Evolutionary conservation across 2,797 vertebrate species (phyloP), one percentile per base, ranked within the genome.

Genomic region (Acanthurus leucopareius): DNA sequence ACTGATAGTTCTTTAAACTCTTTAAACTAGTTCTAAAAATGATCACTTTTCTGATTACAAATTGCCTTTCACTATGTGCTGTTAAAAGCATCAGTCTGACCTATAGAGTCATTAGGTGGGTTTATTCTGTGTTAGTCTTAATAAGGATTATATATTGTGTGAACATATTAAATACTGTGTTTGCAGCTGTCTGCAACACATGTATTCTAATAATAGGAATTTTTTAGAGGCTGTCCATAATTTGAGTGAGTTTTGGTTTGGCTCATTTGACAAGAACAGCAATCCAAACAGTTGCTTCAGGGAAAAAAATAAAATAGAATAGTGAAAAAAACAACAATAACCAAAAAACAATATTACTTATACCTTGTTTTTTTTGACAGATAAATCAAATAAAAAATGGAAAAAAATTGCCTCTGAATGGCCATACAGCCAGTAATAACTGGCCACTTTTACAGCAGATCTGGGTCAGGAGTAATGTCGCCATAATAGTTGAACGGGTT

Each of bases 181-280:
- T 59, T 14, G 56, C 11, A 22, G 14, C 51, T 54, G 20, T n/a
- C 17, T 52, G 7, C 22, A 70, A 35, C 32, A 35, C 32, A 7
- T 22, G 32, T 20, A 56, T 40, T n/a, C 9, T 15, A 16, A 15
- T 16, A 3, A 11, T 6, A 32, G 15, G 32, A 16, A 9, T 0
- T 44, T 59, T 28, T 28, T 17, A n/a, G 25, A 52, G 8, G 22
- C 22, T 32, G 48, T 47, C 28, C 15, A 22, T 49, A 4, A 48
- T 66, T 35, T 28, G 13, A n/a, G 61, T 53, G n/a, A 54, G 48
- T 73, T 65, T 67, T 60, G n/a, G 48, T 47, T 59, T 54, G 11
- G 48, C 56, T 60, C 25, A 47, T 7, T 13, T 47, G 22, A 49
- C 32, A 13, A 51, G 6, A 53, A 22, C 15, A 44, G 52, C 35